Evolutionary conservation across 1,140 invertebrate species (phyloP).

Genomic region (Ceratina calcarata): DNA sequence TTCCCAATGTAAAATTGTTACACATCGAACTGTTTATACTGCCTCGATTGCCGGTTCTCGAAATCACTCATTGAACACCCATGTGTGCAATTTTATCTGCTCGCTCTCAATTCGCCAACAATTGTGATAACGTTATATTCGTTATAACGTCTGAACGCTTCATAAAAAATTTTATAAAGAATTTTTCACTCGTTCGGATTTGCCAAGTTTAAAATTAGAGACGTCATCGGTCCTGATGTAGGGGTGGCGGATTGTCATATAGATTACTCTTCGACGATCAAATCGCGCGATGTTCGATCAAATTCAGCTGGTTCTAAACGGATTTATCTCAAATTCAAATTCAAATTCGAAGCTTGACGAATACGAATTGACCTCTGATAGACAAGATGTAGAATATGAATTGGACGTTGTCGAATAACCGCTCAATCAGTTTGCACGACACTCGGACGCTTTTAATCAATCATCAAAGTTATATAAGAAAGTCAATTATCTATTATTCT

Average conservation of each 20-base stretch:
- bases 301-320: neutral
- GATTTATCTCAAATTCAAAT: neutral
- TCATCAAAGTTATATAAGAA: too few relatives aligned
- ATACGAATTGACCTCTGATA: neutral
- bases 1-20: neutral
- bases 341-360: neutral
- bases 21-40: neutral
- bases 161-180: too few relatives aligned
- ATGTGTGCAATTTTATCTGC: neutral
- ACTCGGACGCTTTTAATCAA: neutral
- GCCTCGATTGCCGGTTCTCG: neutral
- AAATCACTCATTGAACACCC: neutral
- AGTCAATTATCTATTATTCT: too few relatives aligned
- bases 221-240: too few relatives aligned
- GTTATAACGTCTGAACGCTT: too few relatives aligned
- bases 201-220: too few relatives aligned
- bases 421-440: neutral
- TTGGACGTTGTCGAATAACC: neutral
- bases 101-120: neutral
- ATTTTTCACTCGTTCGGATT: too few relatives aligned
- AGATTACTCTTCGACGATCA: too few relatives aligned
- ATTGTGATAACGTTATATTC: too few relatives aligned
- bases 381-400: neutral
- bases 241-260: too few relatives aligned
- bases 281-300: neutral